These are phyloP conservation scores for Notothenia rossii DNA, from an alignment of 2,113 vertebrate genomes.

Conservation along the genomic window DNA sequence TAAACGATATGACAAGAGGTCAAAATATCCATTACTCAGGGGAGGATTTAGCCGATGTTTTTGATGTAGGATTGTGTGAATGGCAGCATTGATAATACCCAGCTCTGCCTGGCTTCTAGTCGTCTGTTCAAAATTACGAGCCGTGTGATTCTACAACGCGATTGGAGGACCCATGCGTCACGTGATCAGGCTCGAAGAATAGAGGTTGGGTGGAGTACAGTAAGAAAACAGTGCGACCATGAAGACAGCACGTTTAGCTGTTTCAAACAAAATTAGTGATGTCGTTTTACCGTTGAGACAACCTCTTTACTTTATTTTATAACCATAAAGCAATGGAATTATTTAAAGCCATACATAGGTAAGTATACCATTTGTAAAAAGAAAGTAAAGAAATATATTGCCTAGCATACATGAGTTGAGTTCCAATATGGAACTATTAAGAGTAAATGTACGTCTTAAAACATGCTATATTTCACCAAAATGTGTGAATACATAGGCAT, in stretches of 20 bases:
- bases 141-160: slow-evolving; percentile 32
- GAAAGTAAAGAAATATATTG: too few relatives aligned
- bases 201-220: neutral
- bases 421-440: too few relatives aligned
- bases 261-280: neutral
- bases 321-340: too few relatives aligned
- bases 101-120: neutral
- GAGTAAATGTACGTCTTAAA: too few relatives aligned
- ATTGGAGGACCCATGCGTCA: slow-evolving; percentile 74
- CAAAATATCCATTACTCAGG: slow-evolving; percentile 6
- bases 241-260: neutral
- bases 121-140: slow-evolving; percentile 83
- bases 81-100: neutral
- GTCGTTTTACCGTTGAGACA: too few relatives aligned
- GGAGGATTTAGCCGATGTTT: neutral
- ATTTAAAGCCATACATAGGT: too few relatives aligned
- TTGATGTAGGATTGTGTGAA: neutral
- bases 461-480: too few relatives aligned
- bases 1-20: neutral
- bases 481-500: too few relatives aligned
- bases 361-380: too few relatives aligned
- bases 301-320: too few relatives aligned
- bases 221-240: slow-evolving; percentile 2
- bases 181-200: slow-evolving; percentile 46
- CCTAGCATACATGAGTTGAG: too few relatives aligned